These are phyloP conservation scores for Chionis minor DNA, from an alignment of 2,113 vertebrate genomes.

Conservation along the genomic window DNA sequence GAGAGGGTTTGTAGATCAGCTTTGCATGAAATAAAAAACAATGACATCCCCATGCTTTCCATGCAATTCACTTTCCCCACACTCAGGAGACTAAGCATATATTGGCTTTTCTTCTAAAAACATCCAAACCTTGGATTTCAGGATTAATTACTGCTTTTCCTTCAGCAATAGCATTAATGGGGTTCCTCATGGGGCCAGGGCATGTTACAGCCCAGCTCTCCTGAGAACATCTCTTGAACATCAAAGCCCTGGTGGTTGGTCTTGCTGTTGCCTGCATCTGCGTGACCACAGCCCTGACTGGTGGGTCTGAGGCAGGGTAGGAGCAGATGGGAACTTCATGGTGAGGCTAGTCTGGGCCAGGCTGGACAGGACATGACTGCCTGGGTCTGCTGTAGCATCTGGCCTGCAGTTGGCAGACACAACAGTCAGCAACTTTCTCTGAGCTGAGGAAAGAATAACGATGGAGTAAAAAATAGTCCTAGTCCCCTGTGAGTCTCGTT, in stretches of 20 bases:
- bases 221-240: not conserved
- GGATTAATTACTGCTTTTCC: conserved; percentile 13
- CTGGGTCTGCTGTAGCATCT: not conserved
- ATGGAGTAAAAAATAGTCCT: conserved; percentile 15
- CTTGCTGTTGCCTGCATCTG: not conserved
- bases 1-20: not conserved
- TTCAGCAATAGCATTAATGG: not conserved
- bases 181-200: not conserved
- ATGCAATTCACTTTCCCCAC: not conserved
- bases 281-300: not conserved
- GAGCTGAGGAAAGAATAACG: conserved; percentile 35
- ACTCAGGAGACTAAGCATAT: not conserved
- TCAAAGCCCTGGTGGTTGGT: not conserved
- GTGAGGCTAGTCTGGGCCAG: not conserved
- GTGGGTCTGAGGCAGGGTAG: not conserved
- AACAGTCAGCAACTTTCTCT: conserved; percentile 7
- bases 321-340: not conserved
- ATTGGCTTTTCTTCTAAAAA: not conserved
- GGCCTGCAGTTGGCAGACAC: conserved; percentile 38
- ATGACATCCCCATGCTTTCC: not conserved
- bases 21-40: not conserved
- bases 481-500: not conserved
- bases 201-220: not conserved
- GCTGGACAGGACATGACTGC: not conserved
- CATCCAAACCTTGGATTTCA: not conserved